These are phyloP conservation scores for Muscina levida DNA, from an alignment of 2,888 invertebrate species.

Conservation along the genomic window DNA sequence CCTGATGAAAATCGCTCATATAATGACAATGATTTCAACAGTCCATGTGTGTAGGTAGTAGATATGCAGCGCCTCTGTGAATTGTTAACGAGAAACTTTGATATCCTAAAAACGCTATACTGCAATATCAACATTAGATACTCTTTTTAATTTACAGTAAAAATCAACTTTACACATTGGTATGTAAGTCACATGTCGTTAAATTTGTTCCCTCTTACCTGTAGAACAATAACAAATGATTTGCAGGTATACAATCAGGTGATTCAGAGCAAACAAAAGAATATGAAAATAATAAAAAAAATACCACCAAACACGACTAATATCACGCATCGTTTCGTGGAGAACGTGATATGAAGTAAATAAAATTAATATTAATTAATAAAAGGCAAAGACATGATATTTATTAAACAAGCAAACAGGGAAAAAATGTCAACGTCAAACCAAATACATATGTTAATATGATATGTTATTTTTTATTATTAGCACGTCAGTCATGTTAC, in stretches of 20 bases:
- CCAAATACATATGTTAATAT: too few species aligned
- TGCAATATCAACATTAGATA: too few species aligned
- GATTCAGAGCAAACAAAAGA: neutral
- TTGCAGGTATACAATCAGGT: neutral
- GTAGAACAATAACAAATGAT: too few species aligned
- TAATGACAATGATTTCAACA: neutral
- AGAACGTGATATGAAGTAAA: conserved; percentile 23
- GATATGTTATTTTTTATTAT: too few species aligned
- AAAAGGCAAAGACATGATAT: neutral
- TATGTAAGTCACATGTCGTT: neutral
- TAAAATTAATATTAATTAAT: conserved; percentile 32
- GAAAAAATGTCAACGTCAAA: too few species aligned
- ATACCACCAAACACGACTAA: conserved; percentile 3
- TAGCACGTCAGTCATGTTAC: too few species aligned
- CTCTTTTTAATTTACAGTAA: too few species aligned
- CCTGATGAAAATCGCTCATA: neutral
- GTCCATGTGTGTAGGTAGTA: neutral
- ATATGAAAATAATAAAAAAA: too few species aligned
- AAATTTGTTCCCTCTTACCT: too few species aligned
- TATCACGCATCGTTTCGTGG: conserved; percentile 34
- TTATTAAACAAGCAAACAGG: too few species aligned
- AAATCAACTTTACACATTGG: neutral
- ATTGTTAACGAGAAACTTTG: neutral
- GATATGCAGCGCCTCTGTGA: too few species aligned
- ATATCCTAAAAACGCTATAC: too few species aligned